Evolutionary conservation across 2,113 vertebrate genomes (phyloP), one percentile per base, ranked within the genome.

Genomic region (Bubo blakistoni): DNA sequence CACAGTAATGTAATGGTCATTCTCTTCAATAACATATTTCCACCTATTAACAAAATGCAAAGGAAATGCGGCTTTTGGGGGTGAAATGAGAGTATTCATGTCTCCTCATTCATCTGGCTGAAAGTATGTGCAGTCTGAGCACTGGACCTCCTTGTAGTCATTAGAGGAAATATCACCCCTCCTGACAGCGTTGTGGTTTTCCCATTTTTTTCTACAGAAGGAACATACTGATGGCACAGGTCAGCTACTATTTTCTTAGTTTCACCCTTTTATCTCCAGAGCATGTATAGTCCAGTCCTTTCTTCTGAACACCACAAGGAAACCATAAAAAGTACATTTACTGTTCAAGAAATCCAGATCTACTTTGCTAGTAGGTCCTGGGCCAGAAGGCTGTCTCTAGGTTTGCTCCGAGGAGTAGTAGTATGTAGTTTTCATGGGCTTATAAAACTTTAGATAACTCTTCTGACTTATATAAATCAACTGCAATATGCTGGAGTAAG

Each of bases 141-240:
- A 7, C 54, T 2, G 2, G 18, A n/a, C 11, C 59, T 57, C 18
- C 30, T 40, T 27, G 34, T 40, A 32, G 38, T 57, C 47, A 1
- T 70, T 16, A 7, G 18, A 13, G 2, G 2, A 25, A 72, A 24
- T 32, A 2, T 2, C 27, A 18, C 24, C 34, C 18, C 9, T 29
- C 9, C 30, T 6, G 2, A 6, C 13, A 8, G 6, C 2, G 1
- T 7, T 0, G 4, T 26, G 42, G 38, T 5, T 71, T 85, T 81
- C 8, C 30, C 0, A 0, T 61, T 10, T 5, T 77, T 86, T 92
- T 77, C 30, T 24, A 4, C 16, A 11, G 52, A 49, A 51, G 52
- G 61, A 67, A 15, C 10, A 15, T 38, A 36, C 11, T 0, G 1
- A 10, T 62, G 46, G 25, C 38, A 26, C 38, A 21, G 32, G 17